These are phyloP conservation scores for Cephus rjabovi DNA, from an alignment of 2,888 invertebrate genomes.

Conservation along the genomic window DNA sequence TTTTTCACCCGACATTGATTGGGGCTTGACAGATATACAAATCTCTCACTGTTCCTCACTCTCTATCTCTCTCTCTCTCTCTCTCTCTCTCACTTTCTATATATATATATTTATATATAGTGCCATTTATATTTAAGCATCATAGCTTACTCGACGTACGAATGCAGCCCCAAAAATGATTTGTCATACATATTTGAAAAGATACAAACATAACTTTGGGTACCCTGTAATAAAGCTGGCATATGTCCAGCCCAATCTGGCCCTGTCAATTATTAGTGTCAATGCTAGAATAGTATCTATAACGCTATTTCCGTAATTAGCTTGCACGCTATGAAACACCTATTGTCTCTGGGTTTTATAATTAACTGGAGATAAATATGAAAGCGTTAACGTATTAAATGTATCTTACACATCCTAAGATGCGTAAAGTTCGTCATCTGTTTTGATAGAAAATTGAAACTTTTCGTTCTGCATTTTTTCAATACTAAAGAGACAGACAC, in stretches of 20 bases:
- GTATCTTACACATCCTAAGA: background rate
- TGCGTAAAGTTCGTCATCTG: background rate
- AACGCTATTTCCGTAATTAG: constrained; percentile 51
- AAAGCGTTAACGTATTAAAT: background rate
- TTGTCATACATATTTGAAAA: constrained; percentile 46
- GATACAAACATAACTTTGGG: constrained; percentile 54
- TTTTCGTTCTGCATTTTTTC: background rate
- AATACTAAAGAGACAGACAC: too few relatives aligned
- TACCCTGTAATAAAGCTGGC: constrained; percentile 51
- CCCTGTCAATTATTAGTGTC: constrained; percentile 45
- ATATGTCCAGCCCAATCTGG: constrained; percentile 48
- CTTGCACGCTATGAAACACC: constrained; percentile 55
- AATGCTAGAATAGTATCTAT: constrained; percentile 42
- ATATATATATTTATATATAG: background rate
- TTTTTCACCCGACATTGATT: background rate
- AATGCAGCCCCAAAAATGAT: constrained; percentile 10
- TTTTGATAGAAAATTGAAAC: background rate
- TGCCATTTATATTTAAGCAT: background rate
- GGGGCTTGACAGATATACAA: background rate
- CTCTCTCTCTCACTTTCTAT: background rate
- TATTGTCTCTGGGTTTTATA: constrained; percentile 55
- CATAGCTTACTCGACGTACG: background rate
- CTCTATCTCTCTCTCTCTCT: background rate
- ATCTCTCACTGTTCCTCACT: background rate
- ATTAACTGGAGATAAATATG: constrained; percentile 36